Conservation (phyloP, 2,113 vertebrate species). For the Heterotis niloticus region DNA sequence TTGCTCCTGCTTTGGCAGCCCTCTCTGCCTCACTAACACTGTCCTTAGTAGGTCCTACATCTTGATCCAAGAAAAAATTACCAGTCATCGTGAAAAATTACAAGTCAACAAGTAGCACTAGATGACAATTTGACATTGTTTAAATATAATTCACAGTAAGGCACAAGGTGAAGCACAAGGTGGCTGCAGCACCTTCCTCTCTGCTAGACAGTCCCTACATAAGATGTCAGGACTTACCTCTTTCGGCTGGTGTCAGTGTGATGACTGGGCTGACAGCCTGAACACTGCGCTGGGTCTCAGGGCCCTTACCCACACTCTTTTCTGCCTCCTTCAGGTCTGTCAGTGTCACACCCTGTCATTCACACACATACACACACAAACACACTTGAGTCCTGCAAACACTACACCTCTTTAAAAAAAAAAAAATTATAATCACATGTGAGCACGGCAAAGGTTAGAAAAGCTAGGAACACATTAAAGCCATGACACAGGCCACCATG, state of each 20-base stretch:
- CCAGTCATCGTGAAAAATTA: neutral
- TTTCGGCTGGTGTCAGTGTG: slow-evolving; percentile 61
- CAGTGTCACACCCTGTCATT: slow-evolving; percentile 78
- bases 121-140: neutral
- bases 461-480: too few relatives aligned
- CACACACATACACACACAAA: neutral
- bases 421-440: too few relatives aligned
- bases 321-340: slow-evolving; percentile 86
- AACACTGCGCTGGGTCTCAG: slow-evolving; percentile 52
- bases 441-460: neutral
- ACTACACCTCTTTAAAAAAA: too few relatives aligned
- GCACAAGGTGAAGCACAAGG: neutral
- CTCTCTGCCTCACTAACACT: slow-evolving; percentile 49
- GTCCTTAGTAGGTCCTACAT: slow-evolving; percentile 58
- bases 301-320: slow-evolving; percentile 57
- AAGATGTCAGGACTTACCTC: slow-evolving; percentile 51
- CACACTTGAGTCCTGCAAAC: neutral
- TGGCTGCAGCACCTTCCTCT: neutral
- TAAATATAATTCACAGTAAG: neutral
- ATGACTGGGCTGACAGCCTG: slow-evolving; percentile 66
- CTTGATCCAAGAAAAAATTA: slow-evolving; percentile 40
- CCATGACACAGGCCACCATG: too few relatives aligned
- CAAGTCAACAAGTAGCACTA: neutral
- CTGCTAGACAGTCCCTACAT: neutral
- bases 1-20: slow-evolving; percentile 48